A percentile compares a stretch with the other conserved stretches of the same genome.
Conservation (phyloP, 2,888 invertebrate genomes). For the Byasa hedistus region DNA sequence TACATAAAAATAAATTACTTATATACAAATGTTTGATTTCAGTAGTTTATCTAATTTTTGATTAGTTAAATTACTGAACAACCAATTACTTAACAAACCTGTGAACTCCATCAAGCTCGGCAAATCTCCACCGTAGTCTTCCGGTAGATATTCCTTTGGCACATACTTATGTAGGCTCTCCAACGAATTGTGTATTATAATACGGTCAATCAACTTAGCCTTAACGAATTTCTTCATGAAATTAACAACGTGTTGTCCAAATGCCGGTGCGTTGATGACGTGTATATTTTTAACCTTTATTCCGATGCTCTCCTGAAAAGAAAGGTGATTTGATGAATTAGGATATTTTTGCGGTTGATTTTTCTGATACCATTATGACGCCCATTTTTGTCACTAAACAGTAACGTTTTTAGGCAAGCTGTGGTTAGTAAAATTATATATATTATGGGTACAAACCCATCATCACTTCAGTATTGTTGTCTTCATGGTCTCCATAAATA, state of each 20-base stretch:
- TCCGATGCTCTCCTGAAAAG: conserved; percentile 72
- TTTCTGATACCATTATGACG: too few species aligned
- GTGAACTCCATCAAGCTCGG: conserved; percentile 53
- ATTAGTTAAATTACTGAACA: too few species aligned
- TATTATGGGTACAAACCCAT: too few species aligned
- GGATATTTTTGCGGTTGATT: too few species aligned
- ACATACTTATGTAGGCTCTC: conserved; percentile 50
- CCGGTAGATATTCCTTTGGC: conserved; percentile 57
- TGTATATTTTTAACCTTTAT: conserved; percentile 64
- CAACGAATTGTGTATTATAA: conserved; percentile 51
- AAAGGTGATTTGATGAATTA: neutral
- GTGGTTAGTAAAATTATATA: too few species aligned
- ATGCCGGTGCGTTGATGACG: conserved; percentile 60
- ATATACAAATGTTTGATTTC: too few species aligned
- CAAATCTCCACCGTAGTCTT: conserved; percentile 61
- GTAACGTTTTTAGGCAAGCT: too few species aligned
- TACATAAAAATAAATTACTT: too few species aligned
- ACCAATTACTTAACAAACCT: conserved; percentile 53
- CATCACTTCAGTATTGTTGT: too few species aligned
- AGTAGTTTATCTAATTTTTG: too few species aligned
- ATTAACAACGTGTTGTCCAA: conserved; percentile 51
- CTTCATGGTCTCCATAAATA: too few species aligned
- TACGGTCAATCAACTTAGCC: conserved; percentile 62
- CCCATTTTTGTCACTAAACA: too few species aligned
- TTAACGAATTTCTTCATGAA: conserved; percentile 63